Evolutionary conservation across 2,888 invertebrate species (phyloP).

Genomic region (Flexamia atlantica): DNA sequence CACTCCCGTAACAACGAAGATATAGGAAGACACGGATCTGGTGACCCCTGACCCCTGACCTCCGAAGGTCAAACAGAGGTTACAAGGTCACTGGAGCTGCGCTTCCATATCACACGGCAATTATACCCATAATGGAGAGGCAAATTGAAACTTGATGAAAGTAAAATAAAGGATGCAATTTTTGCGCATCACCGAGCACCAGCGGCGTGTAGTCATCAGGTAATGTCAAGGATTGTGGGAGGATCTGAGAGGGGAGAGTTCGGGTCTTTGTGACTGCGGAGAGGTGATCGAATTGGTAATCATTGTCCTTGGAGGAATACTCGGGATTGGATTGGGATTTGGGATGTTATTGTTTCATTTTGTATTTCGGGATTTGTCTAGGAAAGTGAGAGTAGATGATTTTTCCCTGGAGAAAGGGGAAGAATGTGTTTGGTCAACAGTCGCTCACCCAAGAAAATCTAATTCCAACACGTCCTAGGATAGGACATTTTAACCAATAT

Average conservation of each 20-base stretch:
- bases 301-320: background rate
- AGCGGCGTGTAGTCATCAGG: background rate
- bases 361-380: no score
- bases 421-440: no score
- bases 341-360: no score
- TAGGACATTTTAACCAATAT: no score
- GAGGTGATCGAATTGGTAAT: background rate
- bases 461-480: no score
- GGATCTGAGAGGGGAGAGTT: background rate
- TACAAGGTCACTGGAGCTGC: background rate
- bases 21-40: conserved; percentile 24
- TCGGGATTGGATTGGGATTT: background rate
- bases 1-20: conserved; percentile 12
- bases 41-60: conserved; percentile 9
- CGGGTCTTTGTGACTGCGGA: conserved; percentile 16
- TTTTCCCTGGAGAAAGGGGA: no score
- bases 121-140: background rate
- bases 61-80: background rate
- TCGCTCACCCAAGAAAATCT: no score
- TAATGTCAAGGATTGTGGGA: conserved; percentile 52
- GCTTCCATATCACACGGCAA: background rate
- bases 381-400: no score
- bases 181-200: conserved; percentile 40
- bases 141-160: conserved; percentile 52
- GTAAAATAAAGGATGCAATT: conserved; percentile 36